Evolutionary conservation across 2,888 invertebrate genomes (phyloP), one percentile per base, ranked within the genome.

Genomic region (Leptinotarsa juncta): DNA sequence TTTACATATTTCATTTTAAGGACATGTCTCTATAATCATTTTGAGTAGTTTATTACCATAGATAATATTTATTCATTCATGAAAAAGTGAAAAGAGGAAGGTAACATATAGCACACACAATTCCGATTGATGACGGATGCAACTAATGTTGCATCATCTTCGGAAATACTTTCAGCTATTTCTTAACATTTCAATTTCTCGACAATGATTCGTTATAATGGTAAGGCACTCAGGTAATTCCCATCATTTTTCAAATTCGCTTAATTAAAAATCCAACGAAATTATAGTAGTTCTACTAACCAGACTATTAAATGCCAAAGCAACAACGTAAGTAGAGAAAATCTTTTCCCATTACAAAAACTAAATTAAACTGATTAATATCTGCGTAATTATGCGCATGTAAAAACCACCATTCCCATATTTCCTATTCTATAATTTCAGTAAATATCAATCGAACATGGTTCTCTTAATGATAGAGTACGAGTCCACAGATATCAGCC

Each of bases 361-460:
- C 62, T 60, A 72, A 77, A 78, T 77, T 76, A 75, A 79, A 73
- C 76, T 76, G 81, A 80, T 81, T 81, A 77, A 79, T 79, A 79
- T 79, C 79, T 70, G 72, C 68, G 68, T 67, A 70, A 77, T 78
- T 76, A 78, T 68, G 70, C 26, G 26, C 55, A 74, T 72, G 26
- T 53, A 68, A 60, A 72, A 76, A 76, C 76, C 77, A 81, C 81
- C 80, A 79, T 77, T 79, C 81, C 78, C 75, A 75, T 80, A 75
- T 77, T 82, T 81, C 76, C 80, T 77, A 80, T 81, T 81, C 83
- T 82, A 81, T 83, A 86, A 85, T 85, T 84, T 83, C 79, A 81
- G 82, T 85, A 84, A 85, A 86, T 85, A 84, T 82, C 83, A 83
- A 84, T 84, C 82, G 82, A 81, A 78, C 77, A 76, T 80, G 73